Conservation (phyloP, 2,888 invertebrate genomes). For the Apotomis betuletana region DNA sequence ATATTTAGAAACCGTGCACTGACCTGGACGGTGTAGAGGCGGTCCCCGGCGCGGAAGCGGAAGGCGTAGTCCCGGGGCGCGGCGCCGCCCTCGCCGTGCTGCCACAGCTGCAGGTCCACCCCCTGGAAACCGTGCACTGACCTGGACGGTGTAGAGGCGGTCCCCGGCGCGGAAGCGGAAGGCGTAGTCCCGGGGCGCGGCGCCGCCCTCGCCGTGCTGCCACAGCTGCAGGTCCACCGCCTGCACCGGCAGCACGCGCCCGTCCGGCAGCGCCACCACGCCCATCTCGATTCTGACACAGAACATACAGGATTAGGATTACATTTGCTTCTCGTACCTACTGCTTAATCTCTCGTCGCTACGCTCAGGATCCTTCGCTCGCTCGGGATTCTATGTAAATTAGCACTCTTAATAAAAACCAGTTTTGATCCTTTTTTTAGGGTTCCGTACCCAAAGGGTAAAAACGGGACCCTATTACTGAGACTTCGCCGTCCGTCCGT, state of each 20-base stretch:
- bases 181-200: slow-evolving; percentile 85
- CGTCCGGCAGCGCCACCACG: slow-evolving; percentile 81
- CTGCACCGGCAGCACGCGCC: slow-evolving; percentile 82
- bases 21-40: slow-evolving; percentile 54
- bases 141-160: slow-evolving; percentile 56
- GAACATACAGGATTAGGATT: no score
- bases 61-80: slow-evolving; percentile 87
- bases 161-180: slow-evolving; percentile 85
- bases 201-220: slow-evolving; percentile 87
- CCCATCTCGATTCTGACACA: slow-evolving; percentile 85
- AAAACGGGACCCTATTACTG: no score
- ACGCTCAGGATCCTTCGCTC: no score
- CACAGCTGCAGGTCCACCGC: slow-evolving; percentile 86
- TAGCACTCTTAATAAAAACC: no score
- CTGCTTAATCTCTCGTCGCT: no score
- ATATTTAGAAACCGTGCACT: neutral
- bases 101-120: slow-evolving; percentile 85
- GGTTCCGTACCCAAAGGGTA: no score
- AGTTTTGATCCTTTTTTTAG: no score
- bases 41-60: slow-evolving; percentile 82
- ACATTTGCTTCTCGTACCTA: no score
- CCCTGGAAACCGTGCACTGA: slow-evolving; percentile 62
- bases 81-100: slow-evolving; percentile 86
- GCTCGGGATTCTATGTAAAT: no score
- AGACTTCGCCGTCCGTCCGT: no score